These are phyloP conservation scores for Resseliella maxima DNA, from an alignment of 2,888 invertebrate species.

Conservation along the genomic window DNA sequence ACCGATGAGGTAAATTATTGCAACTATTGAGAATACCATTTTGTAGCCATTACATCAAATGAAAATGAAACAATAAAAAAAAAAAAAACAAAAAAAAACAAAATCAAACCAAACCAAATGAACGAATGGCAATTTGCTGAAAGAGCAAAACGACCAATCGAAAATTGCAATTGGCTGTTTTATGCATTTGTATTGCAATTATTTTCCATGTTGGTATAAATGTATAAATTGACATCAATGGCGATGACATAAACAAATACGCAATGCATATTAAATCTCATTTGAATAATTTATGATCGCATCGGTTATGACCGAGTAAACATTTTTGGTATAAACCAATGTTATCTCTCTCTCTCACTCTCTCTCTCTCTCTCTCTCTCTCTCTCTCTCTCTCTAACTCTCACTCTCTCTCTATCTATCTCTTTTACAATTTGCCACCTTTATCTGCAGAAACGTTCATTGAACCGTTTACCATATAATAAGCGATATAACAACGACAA, in stretches of 20 bases:
- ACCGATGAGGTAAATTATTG: constrained; percentile 26
- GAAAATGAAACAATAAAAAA: not conserved
- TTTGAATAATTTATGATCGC: constrained; percentile 25
- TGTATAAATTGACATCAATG: constrained; percentile 43
- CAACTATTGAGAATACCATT: not conserved
- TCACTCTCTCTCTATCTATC: not conserved
- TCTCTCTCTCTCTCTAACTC: no score
- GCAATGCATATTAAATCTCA: constrained; percentile 45
- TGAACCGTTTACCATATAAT: not conserved
- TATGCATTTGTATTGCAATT: not conserved
- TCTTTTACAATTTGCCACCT: not conserved
- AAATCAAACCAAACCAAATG: not conserved
- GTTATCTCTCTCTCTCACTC: no score
- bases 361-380: no score
- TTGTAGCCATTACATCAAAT: not conserved
- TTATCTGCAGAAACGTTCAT: not conserved
- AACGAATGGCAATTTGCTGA: no score
- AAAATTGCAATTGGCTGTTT: not conserved
- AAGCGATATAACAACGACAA: not conserved
- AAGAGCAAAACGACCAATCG: no score
- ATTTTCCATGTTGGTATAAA: constrained; percentile 1
- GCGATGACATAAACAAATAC: constrained; percentile 24
- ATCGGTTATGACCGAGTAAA: constrained; percentile 11
- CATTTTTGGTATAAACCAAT: no score
- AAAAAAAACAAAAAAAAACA: not conserved